A percentile compares a stretch with the other conserved stretches of the same genome.
These are phyloP conservation scores for Stegodyphus dumicola DNA, from an alignment of 1,140 invertebrate species.

Conservation along the genomic window DNA sequence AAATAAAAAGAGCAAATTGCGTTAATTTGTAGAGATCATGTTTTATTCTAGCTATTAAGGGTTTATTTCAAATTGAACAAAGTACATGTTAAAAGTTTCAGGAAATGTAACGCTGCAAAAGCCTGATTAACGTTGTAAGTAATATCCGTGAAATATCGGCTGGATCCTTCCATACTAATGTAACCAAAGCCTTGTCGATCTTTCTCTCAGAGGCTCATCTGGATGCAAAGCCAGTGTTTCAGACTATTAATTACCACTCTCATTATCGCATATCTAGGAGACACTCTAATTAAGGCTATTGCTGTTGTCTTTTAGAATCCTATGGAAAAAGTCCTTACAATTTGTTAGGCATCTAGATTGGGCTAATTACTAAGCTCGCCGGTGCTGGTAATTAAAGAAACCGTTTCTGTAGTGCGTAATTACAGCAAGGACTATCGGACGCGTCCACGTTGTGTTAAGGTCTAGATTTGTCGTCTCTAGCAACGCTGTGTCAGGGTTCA, in stretches of 20 bases:
- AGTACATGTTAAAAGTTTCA: background rate
- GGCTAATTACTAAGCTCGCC: slow-evolving; percentile 34
- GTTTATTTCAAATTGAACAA: no score
- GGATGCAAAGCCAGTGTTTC: slow-evolving; percentile 34
- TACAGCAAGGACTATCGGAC: background rate
- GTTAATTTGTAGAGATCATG: no score
- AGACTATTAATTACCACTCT: slow-evolving; percentile 51
- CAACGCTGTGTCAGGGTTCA: no score
- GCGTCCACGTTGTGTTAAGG: background rate
- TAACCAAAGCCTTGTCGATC: slow-evolving; percentile 11
- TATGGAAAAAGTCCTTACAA: slow-evolving; percentile 28
- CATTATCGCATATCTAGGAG: slow-evolving; percentile 51
- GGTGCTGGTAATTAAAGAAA: slow-evolving; percentile 44
- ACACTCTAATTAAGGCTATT: slow-evolving; percentile 49
- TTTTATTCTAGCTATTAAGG: no score
- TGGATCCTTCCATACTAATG: background rate
- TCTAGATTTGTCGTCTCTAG: no score
- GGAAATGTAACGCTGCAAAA: background rate
- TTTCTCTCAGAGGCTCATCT: slow-evolving; percentile 11
- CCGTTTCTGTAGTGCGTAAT: slow-evolving; percentile 7
- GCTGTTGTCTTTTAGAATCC: slow-evolving; percentile 34
- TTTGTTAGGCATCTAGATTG: slow-evolving; percentile 29
- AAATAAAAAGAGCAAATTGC: no score
- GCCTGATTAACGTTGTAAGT: slow-evolving; percentile 5
- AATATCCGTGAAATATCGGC: slow-evolving; percentile 9